A percentile compares a stretch with the other conserved stretches of the same genome.
Conservation (phyloP, 2,113 vertebrate species). For the Isichthys henryi region DNA sequence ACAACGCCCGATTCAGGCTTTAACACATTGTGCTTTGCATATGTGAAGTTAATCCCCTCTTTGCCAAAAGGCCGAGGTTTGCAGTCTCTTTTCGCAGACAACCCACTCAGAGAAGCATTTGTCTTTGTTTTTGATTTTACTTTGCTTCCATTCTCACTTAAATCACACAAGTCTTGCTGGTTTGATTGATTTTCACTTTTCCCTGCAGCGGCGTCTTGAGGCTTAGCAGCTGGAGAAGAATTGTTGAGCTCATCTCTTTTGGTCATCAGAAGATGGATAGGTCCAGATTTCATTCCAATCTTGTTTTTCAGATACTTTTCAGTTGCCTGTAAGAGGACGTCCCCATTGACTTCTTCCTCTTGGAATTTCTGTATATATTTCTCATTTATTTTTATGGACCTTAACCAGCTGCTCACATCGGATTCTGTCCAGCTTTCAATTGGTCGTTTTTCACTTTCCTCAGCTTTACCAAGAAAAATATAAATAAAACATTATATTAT, state of each 20-base stretch:
- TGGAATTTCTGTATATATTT: constrained; percentile 50
- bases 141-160: constrained; percentile 3
- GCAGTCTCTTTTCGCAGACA: constrained; percentile 43
- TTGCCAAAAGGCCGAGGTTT: constrained; percentile 56
- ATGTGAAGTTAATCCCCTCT: constrained; percentile 51
- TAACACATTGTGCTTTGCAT: constrained; percentile 60
- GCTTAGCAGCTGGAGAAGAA: background rate
- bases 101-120: background rate
- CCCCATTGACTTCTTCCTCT: constrained; percentile 64
- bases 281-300: constrained; percentile 60
- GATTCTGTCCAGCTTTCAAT: constrained; percentile 59
- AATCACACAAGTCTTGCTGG: background rate
- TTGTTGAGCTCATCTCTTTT: constrained; percentile 54
- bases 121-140: background rate
- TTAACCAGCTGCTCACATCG: constrained; percentile 63
- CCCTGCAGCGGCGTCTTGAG: background rate
- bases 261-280: constrained; percentile 56
- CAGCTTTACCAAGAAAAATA: constrained; percentile 27
- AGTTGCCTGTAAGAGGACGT: constrained; percentile 46
- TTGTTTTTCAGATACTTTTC: constrained; percentile 48
- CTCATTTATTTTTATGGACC: constrained; percentile 56
- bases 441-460: constrained; percentile 34
- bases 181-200: constrained; percentile 4
- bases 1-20: constrained; percentile 64
- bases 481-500: background rate